Conservation (phyloP, 1,140 invertebrate genomes). For the Aphaenogaster rudis region DNA sequence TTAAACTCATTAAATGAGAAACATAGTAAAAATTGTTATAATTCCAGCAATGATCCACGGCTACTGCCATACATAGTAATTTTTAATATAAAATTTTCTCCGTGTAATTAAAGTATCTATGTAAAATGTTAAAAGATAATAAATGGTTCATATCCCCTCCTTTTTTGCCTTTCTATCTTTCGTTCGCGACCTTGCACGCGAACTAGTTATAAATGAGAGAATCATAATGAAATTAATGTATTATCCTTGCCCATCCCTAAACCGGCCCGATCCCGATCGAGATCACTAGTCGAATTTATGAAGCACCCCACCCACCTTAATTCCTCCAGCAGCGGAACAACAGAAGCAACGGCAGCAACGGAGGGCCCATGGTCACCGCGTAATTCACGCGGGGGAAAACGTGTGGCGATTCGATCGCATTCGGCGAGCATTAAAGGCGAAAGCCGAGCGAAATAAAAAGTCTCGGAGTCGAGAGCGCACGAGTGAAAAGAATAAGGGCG, state of each 20-base stretch:
- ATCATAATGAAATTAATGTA: slow-evolving; percentile 50
- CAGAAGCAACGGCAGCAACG: slow-evolving; percentile 56
- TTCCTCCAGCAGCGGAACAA: slow-evolving; percentile 44
- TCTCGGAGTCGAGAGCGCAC: slow-evolving; percentile 44
- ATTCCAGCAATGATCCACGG: too few relatives aligned
- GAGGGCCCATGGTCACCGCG: slow-evolving; percentile 36
- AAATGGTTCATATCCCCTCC: neutral
- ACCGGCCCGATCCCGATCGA: slow-evolving; percentile 8
- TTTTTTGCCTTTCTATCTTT: too few relatives aligned
- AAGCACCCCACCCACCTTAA: slow-evolving; percentile 42
- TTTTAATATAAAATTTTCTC: too few relatives aligned
- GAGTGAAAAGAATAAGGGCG: slow-evolving; percentile 52
- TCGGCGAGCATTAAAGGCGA: slow-evolving; percentile 53
- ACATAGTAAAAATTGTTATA: too few relatives aligned
- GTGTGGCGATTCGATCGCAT: slow-evolving; percentile 61
- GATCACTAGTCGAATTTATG: slow-evolving; percentile 57
- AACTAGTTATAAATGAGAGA: neutral
- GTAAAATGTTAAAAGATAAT: neutral
- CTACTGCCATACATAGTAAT: too few relatives aligned
- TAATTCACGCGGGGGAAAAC: slow-evolving; percentile 52
- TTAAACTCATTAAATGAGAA: too few relatives aligned
- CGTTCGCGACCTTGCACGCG: neutral
- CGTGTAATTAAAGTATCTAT: too few relatives aligned
- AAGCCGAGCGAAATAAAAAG: slow-evolving; percentile 24
- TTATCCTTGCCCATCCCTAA: slow-evolving; percentile 26